A percentile compares a stretch with the other conserved stretches of the same genome.
phyloP scores from a whole-genome alignment of 2,888 invertebrate genomes.

The Idaea aversata region DNA sequence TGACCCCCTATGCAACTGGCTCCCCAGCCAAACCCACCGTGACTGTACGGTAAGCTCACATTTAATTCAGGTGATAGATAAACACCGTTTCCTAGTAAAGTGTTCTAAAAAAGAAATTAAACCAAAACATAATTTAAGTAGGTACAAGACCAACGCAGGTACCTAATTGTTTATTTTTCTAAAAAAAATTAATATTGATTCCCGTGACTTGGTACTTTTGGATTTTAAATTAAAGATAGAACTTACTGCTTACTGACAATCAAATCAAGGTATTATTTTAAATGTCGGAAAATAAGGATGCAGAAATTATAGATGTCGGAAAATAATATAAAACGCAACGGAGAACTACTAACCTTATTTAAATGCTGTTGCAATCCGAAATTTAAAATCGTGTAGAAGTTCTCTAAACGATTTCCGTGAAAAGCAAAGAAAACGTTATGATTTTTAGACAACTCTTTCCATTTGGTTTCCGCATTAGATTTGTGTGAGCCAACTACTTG shows the following conservation, averaged over 20 bases:
- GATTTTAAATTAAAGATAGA: too few species aligned
- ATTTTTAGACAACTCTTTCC: constrained; percentile 78
- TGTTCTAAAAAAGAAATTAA: constrained; percentile 65
- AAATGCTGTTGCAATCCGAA: constrained; percentile 88
- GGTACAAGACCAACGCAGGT: too few species aligned
- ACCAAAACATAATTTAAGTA: background rate
- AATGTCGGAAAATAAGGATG: too few species aligned
- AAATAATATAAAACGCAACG: too few species aligned
- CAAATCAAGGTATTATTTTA: too few species aligned
- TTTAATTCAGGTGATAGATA: constrained; percentile 88
- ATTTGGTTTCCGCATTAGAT: constrained; percentile 79
- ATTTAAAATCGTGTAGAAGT: constrained; percentile 89
- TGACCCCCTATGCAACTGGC: constrained; percentile 87
- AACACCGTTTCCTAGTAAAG: constrained; percentile 86
- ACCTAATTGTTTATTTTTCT: too few species aligned
- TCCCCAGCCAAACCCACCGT: constrained; percentile 87
- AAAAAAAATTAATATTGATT: too few species aligned
- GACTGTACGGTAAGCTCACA: constrained; percentile 86
- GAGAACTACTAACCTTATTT: constrained; percentile 41
- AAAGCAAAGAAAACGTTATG: constrained; percentile 84
- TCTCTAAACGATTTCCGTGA: constrained; percentile 90
- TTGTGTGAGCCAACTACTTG: constrained; percentile 81
- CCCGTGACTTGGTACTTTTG: too few species aligned
- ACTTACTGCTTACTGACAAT: too few species aligned
- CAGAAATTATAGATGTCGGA: too few species aligned